Percentiles rank a stretch among this genome's conserved stretches.
phyloP scores from a whole-genome alignment of 2,113 vertebrate species.

The Mobula hypostoma region DNA sequence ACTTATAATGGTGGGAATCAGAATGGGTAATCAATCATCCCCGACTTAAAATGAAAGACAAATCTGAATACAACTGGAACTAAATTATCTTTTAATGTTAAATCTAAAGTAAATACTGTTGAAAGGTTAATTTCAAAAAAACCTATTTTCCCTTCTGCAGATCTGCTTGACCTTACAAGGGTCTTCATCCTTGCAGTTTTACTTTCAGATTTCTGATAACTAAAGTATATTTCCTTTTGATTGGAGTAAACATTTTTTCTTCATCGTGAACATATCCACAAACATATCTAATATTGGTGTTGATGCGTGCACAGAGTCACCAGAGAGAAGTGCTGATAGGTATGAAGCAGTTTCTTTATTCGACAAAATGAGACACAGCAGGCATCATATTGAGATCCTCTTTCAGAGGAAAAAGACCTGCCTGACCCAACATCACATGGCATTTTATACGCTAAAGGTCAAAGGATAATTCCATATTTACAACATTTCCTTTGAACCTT shows the following conservation, averaged over 20 bases:
- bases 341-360: no score
- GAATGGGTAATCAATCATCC: neutral
- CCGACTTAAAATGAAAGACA: neutral
- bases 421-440: no score
- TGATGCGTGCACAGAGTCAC: no score
- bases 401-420: no score
- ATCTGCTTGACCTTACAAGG: neutral
- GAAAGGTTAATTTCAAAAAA: neutral
- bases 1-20: neutral
- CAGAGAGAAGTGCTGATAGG: no score
- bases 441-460: no score
- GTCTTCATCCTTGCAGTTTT: neutral
- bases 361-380: no score
- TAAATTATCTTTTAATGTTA: neutral
- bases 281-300: no score
- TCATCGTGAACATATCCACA: neutral
- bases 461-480: no score
- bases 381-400: no score
- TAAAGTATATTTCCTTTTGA: neutral
- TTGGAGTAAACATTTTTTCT: neutral
- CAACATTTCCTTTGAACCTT: no score
- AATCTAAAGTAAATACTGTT: neutral
- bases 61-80: neutral
- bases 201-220: neutral
- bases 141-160: neutral